Evolutionary conservation across 1,140 invertebrate species (phyloP), one percentile per base, ranked within the genome.

Genomic region (Microplitis mediator): DNA sequence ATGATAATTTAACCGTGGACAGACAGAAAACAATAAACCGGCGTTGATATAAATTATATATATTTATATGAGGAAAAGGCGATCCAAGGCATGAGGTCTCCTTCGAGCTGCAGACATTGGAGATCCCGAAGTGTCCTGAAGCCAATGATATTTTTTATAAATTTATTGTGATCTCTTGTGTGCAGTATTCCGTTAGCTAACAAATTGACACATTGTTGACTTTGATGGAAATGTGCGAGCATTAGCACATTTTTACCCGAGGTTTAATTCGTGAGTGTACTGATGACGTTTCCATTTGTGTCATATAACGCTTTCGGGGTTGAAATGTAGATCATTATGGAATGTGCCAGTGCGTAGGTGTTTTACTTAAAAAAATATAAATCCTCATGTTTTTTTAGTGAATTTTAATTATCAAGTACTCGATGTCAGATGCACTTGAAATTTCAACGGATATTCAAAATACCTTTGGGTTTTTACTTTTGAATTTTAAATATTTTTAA

Each of bases 281-380:
- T 63, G 71, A 71, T 69, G 74, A 75, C 72, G 52, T 64, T 58
- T 67, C 34, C 71, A 60, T 62, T 73, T 56, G 76, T 36, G 74
- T 56, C 75, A 79, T 78, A 74, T 74, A 73, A 72, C 69, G 74
- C 72, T 75, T 52, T 74, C 71, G 69, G 73, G 75, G 66, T 74
- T 70, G 75, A 76, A 76, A 74, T 81, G 79, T 73, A 74, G 73
- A 67, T 80, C 69, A 71, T 77, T 74, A 74, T 69, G 73, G 76
- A 82, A 80, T 79, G 79, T 79, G 79, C 77, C 77, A 81, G 79
- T 83, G 81, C 81, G 81, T 83, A 81, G 82, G 82, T 83, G 81
- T 81, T 79, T 79, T 76, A 77, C 74, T 79, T 76, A 76, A 62
- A 78, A 66, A 76, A 45, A 14, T 1, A 23, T 23, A 23, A 1